Percentiles rank a stretch among this genome's conserved stretches.
Evolutionary conservation across 2,888 invertebrate genomes (phyloP).

Genomic region (Caradrina clavipalpis): DNA sequence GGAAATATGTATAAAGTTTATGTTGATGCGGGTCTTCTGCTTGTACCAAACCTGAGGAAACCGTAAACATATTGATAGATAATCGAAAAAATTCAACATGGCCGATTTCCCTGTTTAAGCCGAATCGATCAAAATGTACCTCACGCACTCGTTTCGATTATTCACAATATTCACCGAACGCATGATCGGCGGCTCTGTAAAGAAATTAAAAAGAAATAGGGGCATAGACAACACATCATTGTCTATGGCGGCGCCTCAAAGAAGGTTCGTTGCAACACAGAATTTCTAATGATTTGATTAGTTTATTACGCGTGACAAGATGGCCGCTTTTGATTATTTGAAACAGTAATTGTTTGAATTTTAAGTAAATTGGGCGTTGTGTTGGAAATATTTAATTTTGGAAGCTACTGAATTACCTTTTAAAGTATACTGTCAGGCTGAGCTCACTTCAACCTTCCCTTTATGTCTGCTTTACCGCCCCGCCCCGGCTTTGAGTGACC

Average conservation of each 20-base stretch:
- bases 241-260: slow-evolving; percentile 72
- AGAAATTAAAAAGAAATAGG: slow-evolving; percentile 87
- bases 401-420: slow-evolving; percentile 41
- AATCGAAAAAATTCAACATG: slow-evolving; percentile 54
- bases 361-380: slow-evolving; percentile 52
- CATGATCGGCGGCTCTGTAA: slow-evolving; percentile 78
- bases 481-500: no score
- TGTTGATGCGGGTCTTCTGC: not conserved
- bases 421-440: not conserved
- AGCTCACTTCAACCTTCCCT: slow-evolving; percentile 14
- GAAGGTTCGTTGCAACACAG: slow-evolving; percentile 67
- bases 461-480: not conserved
- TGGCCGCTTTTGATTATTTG: slow-evolving; percentile 58
- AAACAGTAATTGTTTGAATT: slow-evolving; percentile 65
- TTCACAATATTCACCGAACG: slow-evolving; percentile 81
- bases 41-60: not conserved
- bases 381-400: slow-evolving; percentile 38
- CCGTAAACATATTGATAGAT: slow-evolving; percentile 17
- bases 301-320: slow-evolving; percentile 70
- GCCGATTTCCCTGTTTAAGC: slow-evolving; percentile 53
- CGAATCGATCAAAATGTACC: slow-evolving; percentile 57
- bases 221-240: slow-evolving; percentile 79
- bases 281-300: slow-evolving; percentile 80
- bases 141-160: slow-evolving; percentile 66
- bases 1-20: no score